Conservation (phyloP, 2,113 vertebrate species). For the Hippopotamus amphibius region DNA sequence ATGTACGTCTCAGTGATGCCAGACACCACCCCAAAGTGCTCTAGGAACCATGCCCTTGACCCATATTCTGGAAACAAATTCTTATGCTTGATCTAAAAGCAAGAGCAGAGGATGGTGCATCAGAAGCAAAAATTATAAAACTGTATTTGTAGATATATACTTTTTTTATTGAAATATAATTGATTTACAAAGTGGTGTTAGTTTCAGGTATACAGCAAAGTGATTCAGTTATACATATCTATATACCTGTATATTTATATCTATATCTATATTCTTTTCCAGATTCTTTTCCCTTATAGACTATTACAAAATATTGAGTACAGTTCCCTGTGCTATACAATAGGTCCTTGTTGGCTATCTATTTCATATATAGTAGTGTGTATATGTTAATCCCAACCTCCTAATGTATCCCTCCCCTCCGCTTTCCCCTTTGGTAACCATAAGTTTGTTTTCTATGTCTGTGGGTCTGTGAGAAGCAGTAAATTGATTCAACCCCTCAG, state of each 20-base stretch:
- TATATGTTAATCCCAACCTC: not conserved
- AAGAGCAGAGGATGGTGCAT: not conserved
- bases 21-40: not conserved
- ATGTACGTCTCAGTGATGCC: not conserved
- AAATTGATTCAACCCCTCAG: not conserved
- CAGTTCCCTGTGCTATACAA: not conserved
- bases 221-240: not conserved
- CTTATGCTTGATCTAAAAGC: conserved; percentile 21
- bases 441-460: not conserved
- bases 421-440: not conserved
- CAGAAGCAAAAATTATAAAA: not conserved
- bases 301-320: not conserved
- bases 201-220: not conserved
- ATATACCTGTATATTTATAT: not conserved
- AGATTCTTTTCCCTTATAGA: not conserved
- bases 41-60: not conserved
- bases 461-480: not conserved
- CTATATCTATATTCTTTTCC: not conserved
- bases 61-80: conserved; percentile 25
- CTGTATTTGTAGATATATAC: not conserved
- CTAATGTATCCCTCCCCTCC: not conserved
- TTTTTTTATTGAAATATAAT: not conserved
- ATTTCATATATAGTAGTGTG: not conserved
- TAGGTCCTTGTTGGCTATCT: not conserved
- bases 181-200: not conserved